Evolutionary conservation across 2,888 invertebrate species (phyloP), one percentile per base, ranked within the genome.

Genomic region (Xestia c-nigrum): DNA sequence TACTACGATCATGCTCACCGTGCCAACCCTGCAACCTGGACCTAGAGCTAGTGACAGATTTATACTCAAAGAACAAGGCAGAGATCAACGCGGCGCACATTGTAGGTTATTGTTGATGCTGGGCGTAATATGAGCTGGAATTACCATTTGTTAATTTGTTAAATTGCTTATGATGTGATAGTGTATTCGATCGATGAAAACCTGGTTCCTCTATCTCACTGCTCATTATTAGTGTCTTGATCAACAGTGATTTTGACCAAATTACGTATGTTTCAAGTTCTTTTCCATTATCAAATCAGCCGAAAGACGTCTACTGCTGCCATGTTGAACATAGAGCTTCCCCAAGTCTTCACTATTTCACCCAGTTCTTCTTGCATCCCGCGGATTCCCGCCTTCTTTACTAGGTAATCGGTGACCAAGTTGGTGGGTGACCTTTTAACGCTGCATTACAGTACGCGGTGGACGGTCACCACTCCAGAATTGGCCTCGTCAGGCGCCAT

Each of bases 1-100:
- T 57, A 5, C 21, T 57, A 1, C 14, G 1, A 24, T 65, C 14
- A 52, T 40, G n/a, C 16, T 14, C 1, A 4, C n/a, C 5, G 3
- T 74, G 78, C 5, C 80, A 86, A 21, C 86, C 86, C 83, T 85
- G n/a, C 19, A 57, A 9, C 38, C 83, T 85, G n/a, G 21, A 57
- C 12, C 38, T 47, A 40, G 38, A 59, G 65, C 24, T 52, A 67
- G 67, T 74, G 76, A 85, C 72, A 80, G 85, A 85, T 86, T 85
- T 86, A 86, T 85, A 83, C 75, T 72, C 47, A 68, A 70, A 84
- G 81, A 72, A 81, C 73, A 75, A 68, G 70, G 43, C 74, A 63
- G 59, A 66, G 79, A 83, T 85, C 80, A 80, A 72, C 76, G 71
- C 65, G 24, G 24, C 47, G 65, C 47, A 74, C 70, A 76, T 82